Conservation (phyloP, 30 jellyfish, hydroid and myxozoan species). For the Pelagia noctiluca region DNA sequence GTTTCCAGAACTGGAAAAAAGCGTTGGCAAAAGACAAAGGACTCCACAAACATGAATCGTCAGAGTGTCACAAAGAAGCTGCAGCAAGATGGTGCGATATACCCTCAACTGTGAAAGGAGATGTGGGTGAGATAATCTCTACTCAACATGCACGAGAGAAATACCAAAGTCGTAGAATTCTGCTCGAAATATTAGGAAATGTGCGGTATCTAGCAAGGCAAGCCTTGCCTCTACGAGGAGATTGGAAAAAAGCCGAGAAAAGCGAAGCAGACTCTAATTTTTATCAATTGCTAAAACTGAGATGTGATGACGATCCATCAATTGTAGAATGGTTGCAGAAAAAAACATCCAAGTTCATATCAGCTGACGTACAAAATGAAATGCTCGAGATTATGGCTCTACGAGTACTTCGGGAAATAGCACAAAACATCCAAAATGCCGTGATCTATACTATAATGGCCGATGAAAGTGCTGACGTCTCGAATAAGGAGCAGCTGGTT, state of each 20-base stretch:
- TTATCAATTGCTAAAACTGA: slow-evolving; percentile 60
- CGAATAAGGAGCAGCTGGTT: slow-evolving; percentile 69
- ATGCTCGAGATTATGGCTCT: slow-evolving; percentile 73
- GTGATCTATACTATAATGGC: slow-evolving; percentile 51
- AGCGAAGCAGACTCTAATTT: slow-evolving; percentile 66
- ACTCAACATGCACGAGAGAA: slow-evolving; percentile 57
- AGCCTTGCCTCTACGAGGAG: slow-evolving; percentile 52
- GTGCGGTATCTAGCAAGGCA: slow-evolving; percentile 60
- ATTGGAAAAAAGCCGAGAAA: slow-evolving; percentile 47
- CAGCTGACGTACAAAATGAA: slow-evolving; percentile 69
- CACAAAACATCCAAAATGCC: slow-evolving; percentile 51
- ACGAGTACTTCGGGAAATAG: slow-evolving; percentile 26
- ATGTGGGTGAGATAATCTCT: slow-evolving; percentile 50
- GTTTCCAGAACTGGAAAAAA: not conserved
- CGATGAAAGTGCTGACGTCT: slow-evolving; percentile 73
- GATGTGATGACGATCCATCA: slow-evolving; percentile 75
- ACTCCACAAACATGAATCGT: not conserved
- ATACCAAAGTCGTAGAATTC: slow-evolving; percentile 35
- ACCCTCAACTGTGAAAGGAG: slow-evolving; percentile 73
- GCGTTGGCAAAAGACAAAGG: slow-evolving; percentile 1
- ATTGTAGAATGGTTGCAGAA: slow-evolving; percentile 77
- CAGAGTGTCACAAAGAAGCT: slow-evolving; percentile 6
- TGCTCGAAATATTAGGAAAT: slow-evolving; percentile 48
- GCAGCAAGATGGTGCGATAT: slow-evolving; percentile 64
- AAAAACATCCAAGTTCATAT: slow-evolving; percentile 39